Percentiles rank a stretch among this genome's conserved stretches.
Conservation (phyloP, 2,113 vertebrate species). For the Phainopepla nitens region DNA sequence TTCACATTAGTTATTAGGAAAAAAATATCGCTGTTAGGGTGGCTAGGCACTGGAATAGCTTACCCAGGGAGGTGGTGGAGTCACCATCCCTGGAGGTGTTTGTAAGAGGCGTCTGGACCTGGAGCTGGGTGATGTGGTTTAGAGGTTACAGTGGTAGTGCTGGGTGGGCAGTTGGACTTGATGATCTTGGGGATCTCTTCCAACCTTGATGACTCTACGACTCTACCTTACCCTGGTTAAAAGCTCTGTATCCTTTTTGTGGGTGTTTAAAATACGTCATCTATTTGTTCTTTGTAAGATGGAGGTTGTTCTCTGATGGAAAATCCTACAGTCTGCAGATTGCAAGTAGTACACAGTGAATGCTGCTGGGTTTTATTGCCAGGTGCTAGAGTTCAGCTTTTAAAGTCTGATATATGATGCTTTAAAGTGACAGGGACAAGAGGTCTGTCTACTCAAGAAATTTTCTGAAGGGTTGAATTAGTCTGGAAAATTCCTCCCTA, state of each 20-base stretch:
- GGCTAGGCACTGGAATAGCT: background rate
- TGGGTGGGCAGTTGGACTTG: background rate
- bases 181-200: background rate
- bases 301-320: background rate
- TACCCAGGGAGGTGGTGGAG: background rate
- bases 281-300: background rate
- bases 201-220: background rate
- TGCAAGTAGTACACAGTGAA: background rate
- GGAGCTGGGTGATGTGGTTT: background rate
- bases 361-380: background rate
- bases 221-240: background rate
- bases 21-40: background rate
- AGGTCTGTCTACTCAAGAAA: background rate
- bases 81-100: background rate
- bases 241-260: background rate
- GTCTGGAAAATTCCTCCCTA: background rate
- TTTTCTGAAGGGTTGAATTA: background rate
- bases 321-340: background rate
- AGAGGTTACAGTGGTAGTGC: background rate
- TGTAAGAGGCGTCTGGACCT: fast-evolving
- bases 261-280: background rate
- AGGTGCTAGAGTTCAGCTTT: background rate
- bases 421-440: background rate
- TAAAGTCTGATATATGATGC: background rate
- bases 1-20: background rate